These are phyloP conservation scores for Trachelus troglodyta DNA, from an alignment of 2,888 invertebrate genomes.

Conservation along the genomic window DNA sequence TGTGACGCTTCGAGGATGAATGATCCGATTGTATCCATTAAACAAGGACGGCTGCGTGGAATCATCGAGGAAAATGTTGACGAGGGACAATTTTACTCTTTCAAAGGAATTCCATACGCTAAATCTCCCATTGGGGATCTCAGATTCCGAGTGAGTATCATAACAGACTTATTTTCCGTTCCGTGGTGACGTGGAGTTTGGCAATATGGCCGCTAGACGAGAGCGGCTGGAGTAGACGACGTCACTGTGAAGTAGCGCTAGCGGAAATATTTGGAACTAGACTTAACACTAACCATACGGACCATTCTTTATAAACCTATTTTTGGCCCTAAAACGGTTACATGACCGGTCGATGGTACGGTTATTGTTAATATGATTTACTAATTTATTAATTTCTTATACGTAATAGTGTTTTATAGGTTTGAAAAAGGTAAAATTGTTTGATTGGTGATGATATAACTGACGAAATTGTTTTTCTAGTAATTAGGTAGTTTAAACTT, in stretches of 20 bases:
- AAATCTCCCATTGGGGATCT: constrained; percentile 46
- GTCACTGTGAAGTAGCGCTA: neutral
- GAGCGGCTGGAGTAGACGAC: neutral
- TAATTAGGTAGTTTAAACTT: neutral
- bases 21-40: constrained; percentile 19
- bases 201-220: neutral
- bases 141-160: constrained; percentile 44
- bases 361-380: neutral
- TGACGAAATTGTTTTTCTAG: too few relatives aligned
- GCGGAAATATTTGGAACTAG: neutral
- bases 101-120: constrained; percentile 52
- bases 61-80: constrained; percentile 25
- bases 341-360: too few relatives aligned
- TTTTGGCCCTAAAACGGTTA: too few relatives aligned
- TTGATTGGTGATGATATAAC: too few relatives aligned
- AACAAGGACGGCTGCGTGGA: constrained; percentile 41
- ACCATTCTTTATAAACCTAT: too few relatives aligned
- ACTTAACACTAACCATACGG: neutral
- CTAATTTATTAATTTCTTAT: neutral
- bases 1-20: neutral
- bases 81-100: constrained; percentile 37
- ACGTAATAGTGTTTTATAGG: neutral
- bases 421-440: neutral
- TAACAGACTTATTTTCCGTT: neutral
- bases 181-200: neutral